Evolutionary conservation across 1,140 invertebrate genomes (phyloP).

Genomic region (Pseudomyrmex cubaensis): DNA sequence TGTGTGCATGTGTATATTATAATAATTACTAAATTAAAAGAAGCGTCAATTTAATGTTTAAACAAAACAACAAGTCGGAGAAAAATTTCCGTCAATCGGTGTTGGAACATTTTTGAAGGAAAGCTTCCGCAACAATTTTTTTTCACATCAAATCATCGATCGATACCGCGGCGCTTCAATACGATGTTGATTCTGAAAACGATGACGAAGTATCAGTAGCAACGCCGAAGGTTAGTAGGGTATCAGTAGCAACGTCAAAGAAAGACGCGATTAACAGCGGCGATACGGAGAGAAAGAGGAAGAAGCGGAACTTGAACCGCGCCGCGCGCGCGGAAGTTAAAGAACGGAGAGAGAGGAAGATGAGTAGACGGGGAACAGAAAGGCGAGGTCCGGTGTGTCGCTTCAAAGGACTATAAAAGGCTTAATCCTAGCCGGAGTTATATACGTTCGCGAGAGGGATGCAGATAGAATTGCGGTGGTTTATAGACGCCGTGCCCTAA

Average conservation of each 20-base stretch:
- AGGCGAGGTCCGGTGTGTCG: conserved; percentile 31
- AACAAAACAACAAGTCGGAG: no score
- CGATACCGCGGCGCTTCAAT: no score
- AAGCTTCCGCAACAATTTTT: conserved; percentile 15
- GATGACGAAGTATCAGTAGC: conserved; percentile 25
- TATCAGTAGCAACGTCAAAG: conserved; percentile 3
- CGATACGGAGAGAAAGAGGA: background rate
- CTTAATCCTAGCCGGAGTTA: conserved; percentile 75
- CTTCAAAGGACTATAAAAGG: conserved; percentile 74
- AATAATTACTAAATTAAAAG: no score
- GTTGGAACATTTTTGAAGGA: conserved; percentile 15
- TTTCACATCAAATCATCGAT: no score
- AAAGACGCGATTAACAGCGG: conserved; percentile 21
- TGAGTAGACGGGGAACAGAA: background rate
- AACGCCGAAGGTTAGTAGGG: background rate
- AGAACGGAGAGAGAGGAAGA: conserved; percentile 23
- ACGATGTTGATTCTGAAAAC: conserved; percentile 6
- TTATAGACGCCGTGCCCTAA: conserved; percentile 75
- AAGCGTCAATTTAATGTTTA: no score
- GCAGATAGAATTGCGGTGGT: conserved; percentile 78
- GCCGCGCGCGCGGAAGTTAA: background rate
- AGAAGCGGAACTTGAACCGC: conserved; percentile 8
- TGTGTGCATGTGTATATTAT: no score
- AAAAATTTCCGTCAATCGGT: conserved; percentile 8
- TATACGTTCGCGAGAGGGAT: conserved; percentile 69